These are phyloP conservation scores for Syngnathus scovelli DNA, from an alignment of 2,113 vertebrate species.

Conservation along the genomic window DNA sequence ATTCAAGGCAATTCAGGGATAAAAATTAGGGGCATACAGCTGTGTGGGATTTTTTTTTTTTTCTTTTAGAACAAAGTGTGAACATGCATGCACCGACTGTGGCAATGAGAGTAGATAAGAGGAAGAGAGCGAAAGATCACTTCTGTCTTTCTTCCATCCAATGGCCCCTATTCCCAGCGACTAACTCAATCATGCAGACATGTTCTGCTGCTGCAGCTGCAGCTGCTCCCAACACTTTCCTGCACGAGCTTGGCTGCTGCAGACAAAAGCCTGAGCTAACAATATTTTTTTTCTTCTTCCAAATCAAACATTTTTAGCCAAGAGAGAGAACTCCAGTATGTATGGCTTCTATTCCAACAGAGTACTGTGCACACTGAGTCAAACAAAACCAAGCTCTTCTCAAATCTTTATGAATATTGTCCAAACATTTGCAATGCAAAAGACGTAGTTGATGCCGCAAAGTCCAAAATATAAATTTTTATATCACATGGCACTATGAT, in stretches of 20 bases:
- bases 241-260: constrained; percentile 2
- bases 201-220: constrained; percentile 32
- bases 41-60: background rate
- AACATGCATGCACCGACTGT: constrained; percentile 1
- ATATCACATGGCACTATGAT: background rate
- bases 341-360: background rate
- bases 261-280: constrained; percentile 2
- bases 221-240: constrained; percentile 25
- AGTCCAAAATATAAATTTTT: too few species aligned
- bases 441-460: too few species aligned
- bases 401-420: too few species aligned
- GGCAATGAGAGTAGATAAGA: constrained; percentile 38
- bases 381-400: constrained; percentile 9
- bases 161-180: constrained; percentile 17
- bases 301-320: constrained; percentile 11
- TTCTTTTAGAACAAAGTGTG: background rate
- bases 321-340: constrained; percentile 5
- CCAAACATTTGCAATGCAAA: too few species aligned
- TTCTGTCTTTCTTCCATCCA: constrained; percentile 36
- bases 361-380: background rate
- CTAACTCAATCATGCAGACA: constrained; percentile 28
- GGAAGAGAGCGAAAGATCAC: constrained; percentile 35
- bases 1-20: constrained; percentile 3
- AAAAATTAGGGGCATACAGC: background rate
- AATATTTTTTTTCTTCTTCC: constrained; percentile 5